Conservation (phyloP, 2,113 vertebrate species). For the Erpornis zantholeuca region DNA sequence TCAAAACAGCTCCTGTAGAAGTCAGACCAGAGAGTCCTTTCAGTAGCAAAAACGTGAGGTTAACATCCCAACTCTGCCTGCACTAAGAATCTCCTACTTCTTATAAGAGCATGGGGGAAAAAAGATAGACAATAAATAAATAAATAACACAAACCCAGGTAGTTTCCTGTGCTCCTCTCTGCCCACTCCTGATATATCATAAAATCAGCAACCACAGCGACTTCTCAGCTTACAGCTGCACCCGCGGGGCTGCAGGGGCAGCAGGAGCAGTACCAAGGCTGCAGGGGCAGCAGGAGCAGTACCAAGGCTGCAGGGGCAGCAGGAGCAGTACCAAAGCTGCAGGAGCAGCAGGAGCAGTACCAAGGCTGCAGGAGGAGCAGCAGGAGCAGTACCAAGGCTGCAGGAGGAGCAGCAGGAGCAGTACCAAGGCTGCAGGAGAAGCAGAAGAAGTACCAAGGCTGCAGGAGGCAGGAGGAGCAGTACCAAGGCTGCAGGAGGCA, state of each 20-base stretch:
- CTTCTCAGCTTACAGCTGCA: background rate
- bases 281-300: too few species aligned
- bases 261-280: background rate
- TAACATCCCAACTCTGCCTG: background rate
- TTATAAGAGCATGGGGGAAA: background rate
- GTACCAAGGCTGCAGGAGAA: too few species aligned
- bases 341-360: too few species aligned
- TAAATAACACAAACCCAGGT: background rate
- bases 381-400: too few species aligned
- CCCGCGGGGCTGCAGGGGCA: background rate
- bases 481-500: too few species aligned
- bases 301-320: too few species aligned
- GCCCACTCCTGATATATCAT: accelerated
- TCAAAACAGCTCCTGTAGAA: conserved; percentile 53
- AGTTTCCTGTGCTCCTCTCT: background rate
- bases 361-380: too few species aligned
- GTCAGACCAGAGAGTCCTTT: background rate
- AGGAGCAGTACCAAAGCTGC: too few species aligned
- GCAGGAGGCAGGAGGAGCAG: too few species aligned
- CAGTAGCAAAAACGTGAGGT: background rate
- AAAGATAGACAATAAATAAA: background rate
- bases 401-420: too few species aligned
- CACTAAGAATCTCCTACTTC: background rate
- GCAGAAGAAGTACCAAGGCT: too few species aligned
- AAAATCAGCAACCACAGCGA: background rate